These are phyloP conservation scores for Arothron firmamentum DNA, from an alignment of 2,113 vertebrate species.

Conservation along the genomic window DNA sequence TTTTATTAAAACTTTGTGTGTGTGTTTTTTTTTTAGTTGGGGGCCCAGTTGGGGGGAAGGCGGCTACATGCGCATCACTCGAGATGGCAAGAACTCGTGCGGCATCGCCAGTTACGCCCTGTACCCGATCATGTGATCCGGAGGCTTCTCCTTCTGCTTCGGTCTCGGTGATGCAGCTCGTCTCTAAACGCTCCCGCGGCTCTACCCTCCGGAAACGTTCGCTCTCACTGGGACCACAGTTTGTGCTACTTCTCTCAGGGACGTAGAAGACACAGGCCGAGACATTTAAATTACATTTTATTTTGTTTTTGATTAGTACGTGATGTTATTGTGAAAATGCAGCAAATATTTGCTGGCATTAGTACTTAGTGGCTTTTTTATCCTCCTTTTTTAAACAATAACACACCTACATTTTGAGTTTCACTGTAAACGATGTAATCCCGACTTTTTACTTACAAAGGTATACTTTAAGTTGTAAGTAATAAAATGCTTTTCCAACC, in stretches of 20 bases:
- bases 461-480: neutral
- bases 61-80: conserved; percentile 73
- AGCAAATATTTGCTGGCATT: neutral
- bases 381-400: too few species aligned
- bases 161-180: neutral
- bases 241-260: conserved; percentile 1
- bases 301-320: too few species aligned
- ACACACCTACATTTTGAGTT: neutral
- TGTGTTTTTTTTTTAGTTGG: conserved; percentile 59
- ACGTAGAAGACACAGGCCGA: neutral
- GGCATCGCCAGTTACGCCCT: conserved; percentile 76
- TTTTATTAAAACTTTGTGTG: neutral
- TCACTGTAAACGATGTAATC: neutral
- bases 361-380: neutral
- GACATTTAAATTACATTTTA: too few species aligned
- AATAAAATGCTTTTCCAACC: neutral
- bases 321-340: neutral
- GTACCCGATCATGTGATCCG: conserved; percentile 71
- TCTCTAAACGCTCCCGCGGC: neutral
- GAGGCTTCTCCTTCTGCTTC: neutral
- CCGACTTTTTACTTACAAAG: neutral
- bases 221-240: neutral
- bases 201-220: neutral
- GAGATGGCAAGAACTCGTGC: conserved; percentile 70
- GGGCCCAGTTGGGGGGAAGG: conserved; percentile 75